phyloP scores from a whole-genome alignment of 2,888 invertebrate species.

The Margaritifera margaritifera region DNA sequence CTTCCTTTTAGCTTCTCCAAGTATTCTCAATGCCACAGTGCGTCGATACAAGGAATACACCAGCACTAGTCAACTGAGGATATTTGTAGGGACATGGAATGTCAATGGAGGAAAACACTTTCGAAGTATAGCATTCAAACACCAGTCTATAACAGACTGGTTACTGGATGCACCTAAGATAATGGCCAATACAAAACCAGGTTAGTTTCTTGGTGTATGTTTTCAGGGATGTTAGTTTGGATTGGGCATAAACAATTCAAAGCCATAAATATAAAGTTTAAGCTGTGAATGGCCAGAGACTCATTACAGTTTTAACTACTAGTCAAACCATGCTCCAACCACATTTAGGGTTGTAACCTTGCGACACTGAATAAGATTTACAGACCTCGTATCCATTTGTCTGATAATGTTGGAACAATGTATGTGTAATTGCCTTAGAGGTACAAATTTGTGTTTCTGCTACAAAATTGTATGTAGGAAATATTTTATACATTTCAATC shows the following conservation, averaged over 20 bases:
- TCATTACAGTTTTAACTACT: no score
- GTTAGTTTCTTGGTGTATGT: slow-evolving; percentile 24
- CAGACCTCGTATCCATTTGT: no score
- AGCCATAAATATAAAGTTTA: neutral
- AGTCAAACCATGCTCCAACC: no score
- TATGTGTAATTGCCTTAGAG: no score
- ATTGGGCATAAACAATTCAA: neutral
- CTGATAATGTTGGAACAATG: no score
- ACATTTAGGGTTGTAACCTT: no score
- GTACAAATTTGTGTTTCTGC: no score
- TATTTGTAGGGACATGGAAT: slow-evolving; percentile 97
- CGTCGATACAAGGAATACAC: slow-evolving; percentile 63
- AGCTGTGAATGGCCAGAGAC: neutral
- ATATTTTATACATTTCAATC: no score
- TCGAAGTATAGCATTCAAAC: slow-evolving; percentile 93
- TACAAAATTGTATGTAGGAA: no score
- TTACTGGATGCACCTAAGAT: slow-evolving; percentile 85
- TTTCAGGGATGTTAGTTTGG: neutral
- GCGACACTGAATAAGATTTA: no score
- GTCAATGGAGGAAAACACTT: slow-evolving; percentile 99
- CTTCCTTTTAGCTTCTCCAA: slow-evolving; percentile 56
- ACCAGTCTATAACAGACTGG: slow-evolving; percentile 75
- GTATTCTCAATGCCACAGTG: slow-evolving; percentile 59
- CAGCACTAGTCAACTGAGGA: slow-evolving; percentile 75
- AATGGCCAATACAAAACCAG: slow-evolving; percentile 63